These are phyloP conservation scores for Eumeta japonica DNA, from an alignment of 1,140 invertebrate genomes.

Conservation along the genomic window DNA sequence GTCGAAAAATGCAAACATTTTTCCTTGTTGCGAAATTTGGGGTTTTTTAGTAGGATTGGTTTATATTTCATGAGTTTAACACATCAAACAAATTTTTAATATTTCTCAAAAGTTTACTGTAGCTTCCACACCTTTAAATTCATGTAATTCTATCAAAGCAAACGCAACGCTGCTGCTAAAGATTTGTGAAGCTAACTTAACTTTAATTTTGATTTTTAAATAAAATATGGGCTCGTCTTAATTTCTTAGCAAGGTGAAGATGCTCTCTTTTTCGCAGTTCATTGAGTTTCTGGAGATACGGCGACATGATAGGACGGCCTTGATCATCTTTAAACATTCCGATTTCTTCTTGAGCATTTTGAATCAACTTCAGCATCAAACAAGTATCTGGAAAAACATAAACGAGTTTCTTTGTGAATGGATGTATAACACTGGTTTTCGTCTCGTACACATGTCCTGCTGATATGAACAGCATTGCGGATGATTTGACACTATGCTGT, in stretches of 20 bases:
- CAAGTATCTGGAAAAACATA: conserved; percentile 1
- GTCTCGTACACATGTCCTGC: conserved; percentile 3
- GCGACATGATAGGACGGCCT: conserved; percentile 2
- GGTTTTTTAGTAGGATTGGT: no score
- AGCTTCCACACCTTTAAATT: conserved; percentile 11
- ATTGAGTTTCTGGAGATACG: background rate
- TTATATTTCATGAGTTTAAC: conserved; percentile 16
- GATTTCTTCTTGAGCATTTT: background rate
- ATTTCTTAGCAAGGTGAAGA: conserved; percentile 7
- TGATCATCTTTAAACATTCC: conserved; percentile 1
- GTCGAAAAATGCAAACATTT: no score
- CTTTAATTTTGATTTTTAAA: conserved; percentile 12
- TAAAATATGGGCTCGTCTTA: conserved; percentile 5
- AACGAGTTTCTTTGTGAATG: background rate
- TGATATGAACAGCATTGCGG: no score
- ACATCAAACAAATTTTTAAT: conserved; percentile 20
- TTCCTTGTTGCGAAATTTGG: no score
- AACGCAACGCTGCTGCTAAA: conserved; percentile 16
- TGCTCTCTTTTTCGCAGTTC: conserved; percentile 6
- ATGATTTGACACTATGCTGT: no score
- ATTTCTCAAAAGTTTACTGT: conserved; percentile 17
- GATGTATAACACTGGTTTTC: background rate
- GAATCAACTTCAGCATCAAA: background rate
- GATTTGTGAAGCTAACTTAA: conserved; percentile 17
- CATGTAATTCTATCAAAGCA: conserved; percentile 11